These are phyloP conservation scores for Okapia johnstoni DNA, from an alignment of 2,113 vertebrate genomes.

Conservation along the genomic window DNA sequence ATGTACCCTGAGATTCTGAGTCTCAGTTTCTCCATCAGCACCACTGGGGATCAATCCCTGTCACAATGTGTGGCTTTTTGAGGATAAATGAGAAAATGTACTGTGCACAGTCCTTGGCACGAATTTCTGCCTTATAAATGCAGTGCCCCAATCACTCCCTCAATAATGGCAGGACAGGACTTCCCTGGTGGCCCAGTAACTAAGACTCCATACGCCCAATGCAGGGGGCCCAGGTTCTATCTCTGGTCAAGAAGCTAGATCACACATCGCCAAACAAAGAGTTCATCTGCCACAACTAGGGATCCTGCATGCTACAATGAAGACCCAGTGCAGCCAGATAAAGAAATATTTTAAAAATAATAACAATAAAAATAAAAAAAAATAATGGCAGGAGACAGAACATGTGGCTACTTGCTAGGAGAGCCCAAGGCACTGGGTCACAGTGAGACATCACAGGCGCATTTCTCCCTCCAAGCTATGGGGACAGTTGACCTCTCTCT, in stretches of 20 bases:
- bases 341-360: background rate
- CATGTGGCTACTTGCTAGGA: background rate
- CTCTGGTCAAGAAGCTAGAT: background rate
- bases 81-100: background rate
- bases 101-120: background rate
- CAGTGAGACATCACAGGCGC: background rate
- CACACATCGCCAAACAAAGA: background rate
- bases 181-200: background rate
- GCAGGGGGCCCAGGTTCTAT: background rate
- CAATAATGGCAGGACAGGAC: background rate
- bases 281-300: background rate
- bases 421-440: background rate
- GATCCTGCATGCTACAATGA: background rate
- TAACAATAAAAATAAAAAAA: background rate
- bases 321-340: background rate
- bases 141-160: background rate
- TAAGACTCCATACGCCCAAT: background rate
- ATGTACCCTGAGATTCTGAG: background rate
- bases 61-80: background rate
- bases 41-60: background rate
- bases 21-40: background rate
- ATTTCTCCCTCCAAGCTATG: background rate
- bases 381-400: background rate
- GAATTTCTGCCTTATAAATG: background rate
- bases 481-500: background rate